Conservation (phyloP, 2,797 vertebrate genomes). For the Spheniscus humboldti region DNA sequence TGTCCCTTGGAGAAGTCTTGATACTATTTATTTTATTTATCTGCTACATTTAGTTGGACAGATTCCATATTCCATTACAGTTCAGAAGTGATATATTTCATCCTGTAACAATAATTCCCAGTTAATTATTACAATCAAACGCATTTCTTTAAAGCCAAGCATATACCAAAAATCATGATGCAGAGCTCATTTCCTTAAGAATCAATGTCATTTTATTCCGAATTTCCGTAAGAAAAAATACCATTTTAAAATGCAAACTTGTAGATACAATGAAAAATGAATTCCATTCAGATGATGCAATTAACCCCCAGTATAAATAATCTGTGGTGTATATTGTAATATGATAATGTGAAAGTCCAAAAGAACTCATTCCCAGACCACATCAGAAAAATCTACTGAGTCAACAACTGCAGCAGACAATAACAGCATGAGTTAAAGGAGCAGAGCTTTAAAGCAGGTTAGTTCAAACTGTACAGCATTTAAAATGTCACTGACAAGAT, state of each 20-base stretch:
- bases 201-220: constrained; percentile 26
- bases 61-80: constrained; percentile 16
- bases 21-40: constrained; percentile 30
- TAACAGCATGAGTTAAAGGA: constrained; percentile 53
- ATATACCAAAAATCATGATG: background rate
- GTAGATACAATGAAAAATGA: constrained; percentile 63
- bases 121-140: background rate
- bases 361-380: constrained; percentile 73
- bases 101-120: background rate
- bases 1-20: background rate
- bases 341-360: constrained; percentile 71
- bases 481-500: constrained; percentile 46
- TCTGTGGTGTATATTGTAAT: constrained; percentile 64
- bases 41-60: constrained; percentile 15
- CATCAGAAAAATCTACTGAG: constrained; percentile 70
- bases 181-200: constrained; percentile 27
- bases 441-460: constrained; percentile 52
- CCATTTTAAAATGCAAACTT: constrained; percentile 52
- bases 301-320: constrained; percentile 71
- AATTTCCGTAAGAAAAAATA: constrained; percentile 55
- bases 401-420: constrained; percentile 70
- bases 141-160: background rate
- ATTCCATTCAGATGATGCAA: constrained; percentile 75
- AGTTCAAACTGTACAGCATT: constrained; percentile 51
- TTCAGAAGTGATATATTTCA: constrained; percentile 9